Evolutionary conservation across 2,888 invertebrate genomes (phyloP).

Genomic region (Prosapia bicincta): DNA sequence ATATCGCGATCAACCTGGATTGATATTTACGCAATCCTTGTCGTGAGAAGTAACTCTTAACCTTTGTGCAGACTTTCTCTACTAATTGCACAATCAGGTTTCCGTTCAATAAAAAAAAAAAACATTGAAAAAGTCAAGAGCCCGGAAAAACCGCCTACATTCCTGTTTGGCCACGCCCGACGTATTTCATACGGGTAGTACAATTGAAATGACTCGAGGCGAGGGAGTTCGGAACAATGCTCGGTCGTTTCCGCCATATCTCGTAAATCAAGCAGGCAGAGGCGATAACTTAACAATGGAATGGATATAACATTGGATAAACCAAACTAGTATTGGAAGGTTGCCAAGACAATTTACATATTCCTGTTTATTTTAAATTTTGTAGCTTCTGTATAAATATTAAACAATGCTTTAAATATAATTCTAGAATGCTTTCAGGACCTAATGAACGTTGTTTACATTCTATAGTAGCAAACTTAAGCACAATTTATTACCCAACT

Average conservation of each 20-base stretch:
- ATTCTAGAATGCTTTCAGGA: too few species aligned
- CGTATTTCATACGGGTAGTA: not conserved
- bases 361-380: too few species aligned
- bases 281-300: not conserved
- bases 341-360: too few species aligned
- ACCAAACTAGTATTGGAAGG: too few species aligned
- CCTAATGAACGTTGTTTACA: too few species aligned
- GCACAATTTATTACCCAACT: too few species aligned
- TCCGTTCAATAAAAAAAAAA: not conserved
- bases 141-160: not conserved
- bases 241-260: not conserved
- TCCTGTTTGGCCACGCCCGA: not conserved
- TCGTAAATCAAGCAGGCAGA: not conserved
- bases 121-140: not conserved
- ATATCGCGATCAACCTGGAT: too few species aligned
- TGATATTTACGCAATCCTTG: not conserved
- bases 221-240: not conserved
- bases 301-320: too few species aligned
- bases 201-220: not conserved
- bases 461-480: too few species aligned
- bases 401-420: too few species aligned
- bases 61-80: not conserved
- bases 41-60: not conserved
- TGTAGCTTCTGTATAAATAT: too few species aligned
- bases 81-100: not conserved